Evolutionary conservation across 2,888 invertebrate genomes (phyloP).

Genomic region (Liposcelis brunnea): DNA sequence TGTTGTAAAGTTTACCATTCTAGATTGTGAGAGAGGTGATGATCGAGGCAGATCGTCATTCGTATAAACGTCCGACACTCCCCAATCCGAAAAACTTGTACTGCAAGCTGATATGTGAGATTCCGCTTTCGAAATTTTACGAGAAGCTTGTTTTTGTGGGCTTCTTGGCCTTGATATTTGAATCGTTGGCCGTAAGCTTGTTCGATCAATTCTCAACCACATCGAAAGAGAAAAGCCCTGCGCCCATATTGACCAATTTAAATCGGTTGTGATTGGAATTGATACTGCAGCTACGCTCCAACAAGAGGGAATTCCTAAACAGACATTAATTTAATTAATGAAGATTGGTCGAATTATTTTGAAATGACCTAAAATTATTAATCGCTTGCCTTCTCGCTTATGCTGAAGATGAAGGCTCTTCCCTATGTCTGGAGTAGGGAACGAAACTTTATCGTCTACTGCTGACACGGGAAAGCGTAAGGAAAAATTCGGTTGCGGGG

Average conservation of each 20-base stretch:
- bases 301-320: constrained; percentile 25
- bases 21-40: no score
- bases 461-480: constrained; percentile 32
- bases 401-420: constrained; percentile 8
- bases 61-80: constrained; percentile 15
- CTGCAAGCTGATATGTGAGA: constrained; percentile 17
- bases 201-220: constrained; percentile 34
- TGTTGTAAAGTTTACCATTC: no score
- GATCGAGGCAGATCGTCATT: no score
- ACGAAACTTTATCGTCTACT: background rate
- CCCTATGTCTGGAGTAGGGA: background rate
- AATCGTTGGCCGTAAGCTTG: constrained; percentile 9
- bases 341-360: constrained; percentile 6
- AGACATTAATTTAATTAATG: background rate
- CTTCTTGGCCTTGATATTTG: constrained; percentile 14
- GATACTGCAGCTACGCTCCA: constrained; percentile 28
- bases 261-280: constrained; percentile 24
- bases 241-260: constrained; percentile 44
- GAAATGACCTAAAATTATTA: no score
- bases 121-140: constrained; percentile 2
- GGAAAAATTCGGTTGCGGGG: constrained; percentile 37
- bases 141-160: constrained; percentile 11
- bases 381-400: background rate
- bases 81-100: constrained; percentile 27
- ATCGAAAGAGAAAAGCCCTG: constrained; percentile 39